Percentiles rank a stretch among this genome's conserved stretches.
phyloP scores from a whole-genome alignment of 2,797 vertebrate species.

The Zenarchopterus dispar region DNA sequence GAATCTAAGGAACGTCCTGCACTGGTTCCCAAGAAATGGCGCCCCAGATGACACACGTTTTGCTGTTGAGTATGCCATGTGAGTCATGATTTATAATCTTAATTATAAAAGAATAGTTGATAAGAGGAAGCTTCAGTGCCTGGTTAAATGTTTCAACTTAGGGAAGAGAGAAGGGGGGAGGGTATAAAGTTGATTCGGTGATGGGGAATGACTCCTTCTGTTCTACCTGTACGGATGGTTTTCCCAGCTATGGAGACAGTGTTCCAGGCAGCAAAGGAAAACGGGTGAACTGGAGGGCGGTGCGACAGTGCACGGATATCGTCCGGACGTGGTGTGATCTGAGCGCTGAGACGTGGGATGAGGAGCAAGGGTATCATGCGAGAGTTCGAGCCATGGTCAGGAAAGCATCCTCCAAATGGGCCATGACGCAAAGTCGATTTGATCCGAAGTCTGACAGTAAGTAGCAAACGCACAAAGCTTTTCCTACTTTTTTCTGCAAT shows the following conservation, averaged over 20 bases:
- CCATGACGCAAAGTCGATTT: constrained; percentile 57
- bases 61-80: constrained; percentile 80
- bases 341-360: constrained; percentile 70
- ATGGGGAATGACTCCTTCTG: no score
- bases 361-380: constrained; percentile 66
- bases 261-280: constrained; percentile 16
- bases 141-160: not conserved
- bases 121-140: no score
- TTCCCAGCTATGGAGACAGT: constrained; percentile 76
- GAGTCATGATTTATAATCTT: constrained; percentile 36
- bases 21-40: constrained; percentile 70
- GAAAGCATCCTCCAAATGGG: constrained; percentile 66
- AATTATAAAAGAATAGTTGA: not conserved
- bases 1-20: constrained; percentile 76
- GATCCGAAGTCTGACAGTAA: constrained; percentile 78
- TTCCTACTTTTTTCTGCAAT: not conserved
- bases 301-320: constrained; percentile 55
- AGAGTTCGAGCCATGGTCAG: constrained; percentile 64
- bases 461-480: constrained; percentile 24
- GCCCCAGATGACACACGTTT: constrained; percentile 43
- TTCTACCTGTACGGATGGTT: no score
- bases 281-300: constrained; percentile 64
- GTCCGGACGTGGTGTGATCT: constrained; percentile 73
- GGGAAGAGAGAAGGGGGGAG: no score
- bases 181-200: no score